Percentiles rank a stretch among this genome's conserved stretches.
phyloP scores from a whole-genome alignment of 2,113 vertebrate species.

The Sardina pilchardus region DNA sequence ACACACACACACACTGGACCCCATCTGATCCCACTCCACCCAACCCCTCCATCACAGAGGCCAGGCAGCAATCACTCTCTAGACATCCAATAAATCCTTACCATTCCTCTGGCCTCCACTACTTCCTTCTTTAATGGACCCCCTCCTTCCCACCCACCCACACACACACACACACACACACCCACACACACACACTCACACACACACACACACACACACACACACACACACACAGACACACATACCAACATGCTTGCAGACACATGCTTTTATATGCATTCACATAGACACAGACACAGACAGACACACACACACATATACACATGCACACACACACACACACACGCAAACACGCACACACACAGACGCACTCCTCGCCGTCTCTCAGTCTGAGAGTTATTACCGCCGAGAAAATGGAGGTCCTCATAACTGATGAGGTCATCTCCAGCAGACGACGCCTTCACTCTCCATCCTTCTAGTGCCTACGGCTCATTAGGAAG shows the following conservation, averaged over 20 bases:
- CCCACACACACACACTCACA: not conserved
- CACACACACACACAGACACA: not conserved
- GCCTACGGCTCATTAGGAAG: not conserved
- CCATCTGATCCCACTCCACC: not conserved
- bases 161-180: not conserved
- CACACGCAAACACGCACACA: not conserved
- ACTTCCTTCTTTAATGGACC: not conserved
- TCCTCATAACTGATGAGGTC: slow-evolving; percentile 8
- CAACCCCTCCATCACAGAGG: not conserved
- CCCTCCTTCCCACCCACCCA: no score
- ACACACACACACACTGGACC: not conserved
- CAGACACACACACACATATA: not conserved
- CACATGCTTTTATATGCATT: not conserved
- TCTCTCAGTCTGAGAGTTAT: not conserved
- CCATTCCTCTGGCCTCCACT: not conserved
- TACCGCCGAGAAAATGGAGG: not conserved
- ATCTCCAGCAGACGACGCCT: not conserved
- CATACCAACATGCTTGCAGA: not conserved
- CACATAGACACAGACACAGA: not conserved
- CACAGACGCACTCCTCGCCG: not conserved
- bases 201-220: not conserved
- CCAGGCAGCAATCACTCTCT: not conserved
- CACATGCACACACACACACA: not conserved
- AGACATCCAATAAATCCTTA: slow-evolving; percentile 19
- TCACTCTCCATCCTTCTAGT: not conserved